These are phyloP conservation scores for Glaucopsyche alexis DNA, from an alignment of 2,888 invertebrate genomes.

Conservation along the genomic window DNA sequence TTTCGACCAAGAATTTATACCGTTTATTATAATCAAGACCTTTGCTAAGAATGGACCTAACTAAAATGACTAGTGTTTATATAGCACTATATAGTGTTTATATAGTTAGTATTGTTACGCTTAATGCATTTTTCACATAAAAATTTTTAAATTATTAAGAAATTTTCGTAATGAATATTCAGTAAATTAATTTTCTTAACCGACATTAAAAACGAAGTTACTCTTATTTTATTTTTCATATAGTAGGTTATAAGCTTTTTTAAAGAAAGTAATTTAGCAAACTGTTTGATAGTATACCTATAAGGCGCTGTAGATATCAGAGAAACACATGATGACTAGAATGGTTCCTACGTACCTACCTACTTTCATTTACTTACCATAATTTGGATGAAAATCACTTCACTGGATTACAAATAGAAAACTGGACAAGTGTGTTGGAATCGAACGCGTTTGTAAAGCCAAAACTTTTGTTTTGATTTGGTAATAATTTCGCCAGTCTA, in stretches of 20 bases:
- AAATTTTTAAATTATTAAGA: background rate
- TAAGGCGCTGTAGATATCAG: too few species aligned
- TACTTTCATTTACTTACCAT: too few species aligned
- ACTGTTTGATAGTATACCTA: too few species aligned
- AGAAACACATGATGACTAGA: too few species aligned
- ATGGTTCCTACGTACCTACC: too few species aligned
- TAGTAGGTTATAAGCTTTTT: background rate
- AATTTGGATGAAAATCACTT: too few species aligned
- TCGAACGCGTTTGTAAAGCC: too few species aligned
- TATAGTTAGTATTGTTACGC: background rate
- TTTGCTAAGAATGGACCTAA: background rate
- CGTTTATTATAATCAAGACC: background rate
- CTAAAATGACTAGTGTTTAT: background rate
- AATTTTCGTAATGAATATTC: background rate
- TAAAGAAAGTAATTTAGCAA: background rate
- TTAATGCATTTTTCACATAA: background rate
- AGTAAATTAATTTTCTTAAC: background rate
- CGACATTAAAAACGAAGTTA: background rate
- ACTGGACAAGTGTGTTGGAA: too few species aligned
- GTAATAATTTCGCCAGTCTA: too few species aligned
- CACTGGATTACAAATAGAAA: too few species aligned
- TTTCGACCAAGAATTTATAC: background rate
- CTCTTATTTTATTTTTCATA: too few species aligned
- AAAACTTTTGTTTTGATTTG: too few species aligned
- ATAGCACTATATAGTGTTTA: background rate